phyloP scores from a whole-genome alignment of 1,140 invertebrate species.

The Penaeus vannamei region DNA sequence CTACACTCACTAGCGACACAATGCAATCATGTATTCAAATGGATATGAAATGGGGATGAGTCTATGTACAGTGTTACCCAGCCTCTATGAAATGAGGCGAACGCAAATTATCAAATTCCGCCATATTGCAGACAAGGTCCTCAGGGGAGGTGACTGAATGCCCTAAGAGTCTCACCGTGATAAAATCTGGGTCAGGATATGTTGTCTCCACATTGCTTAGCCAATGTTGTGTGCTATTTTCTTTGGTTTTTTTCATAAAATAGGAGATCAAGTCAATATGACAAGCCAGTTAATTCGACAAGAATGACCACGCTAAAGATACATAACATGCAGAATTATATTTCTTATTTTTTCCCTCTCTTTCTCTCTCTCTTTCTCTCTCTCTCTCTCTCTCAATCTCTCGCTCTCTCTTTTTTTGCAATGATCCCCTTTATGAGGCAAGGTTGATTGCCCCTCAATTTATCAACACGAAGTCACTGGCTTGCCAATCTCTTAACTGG shows the following conservation, averaged over 20 bases:
- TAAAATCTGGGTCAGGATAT: constrained; percentile 58
- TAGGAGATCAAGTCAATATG: constrained; percentile 56
- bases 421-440: constrained; percentile 44
- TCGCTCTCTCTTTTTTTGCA: neutral
- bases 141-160: constrained; percentile 56
- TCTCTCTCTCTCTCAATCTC: neutral
- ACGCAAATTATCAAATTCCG: constrained; percentile 51
- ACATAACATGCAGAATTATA: constrained; percentile 46
- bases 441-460: constrained; percentile 37
- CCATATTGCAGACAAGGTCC: constrained; percentile 53
- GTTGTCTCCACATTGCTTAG: constrained; percentile 53
- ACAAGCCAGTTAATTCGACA: constrained; percentile 58
- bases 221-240: constrained; percentile 59
- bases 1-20: constrained; percentile 65
- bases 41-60: constrained; percentile 60
- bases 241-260: constrained; percentile 40
- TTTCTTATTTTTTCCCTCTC: neutral
- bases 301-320: constrained; percentile 36
- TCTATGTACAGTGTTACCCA: constrained; percentile 62
- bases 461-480: constrained; percentile 41
- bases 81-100: constrained; percentile 41
- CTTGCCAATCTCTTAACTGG: constrained; percentile 47
- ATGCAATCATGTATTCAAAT: constrained; percentile 60
- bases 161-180: constrained; percentile 52
- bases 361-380: neutral